These are phyloP conservation scores for Chaetura pelagica DNA, from an alignment of 2,113 vertebrate genomes.

Conservation along the genomic window DNA sequence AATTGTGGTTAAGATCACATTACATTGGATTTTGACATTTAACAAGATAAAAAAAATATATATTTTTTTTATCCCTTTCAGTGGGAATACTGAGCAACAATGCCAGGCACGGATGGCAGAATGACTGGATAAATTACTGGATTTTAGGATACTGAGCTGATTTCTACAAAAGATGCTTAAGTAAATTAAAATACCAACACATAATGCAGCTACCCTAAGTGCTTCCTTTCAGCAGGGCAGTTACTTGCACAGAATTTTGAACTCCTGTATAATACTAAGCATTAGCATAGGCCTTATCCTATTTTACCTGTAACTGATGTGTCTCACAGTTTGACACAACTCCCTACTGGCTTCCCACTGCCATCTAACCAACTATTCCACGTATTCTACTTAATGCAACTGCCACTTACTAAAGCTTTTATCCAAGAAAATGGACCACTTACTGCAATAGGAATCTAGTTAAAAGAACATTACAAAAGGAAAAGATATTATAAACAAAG, in stretches of 20 bases:
- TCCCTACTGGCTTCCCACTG: neutral
- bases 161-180: neutral
- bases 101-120: neutral
- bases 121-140: neutral
- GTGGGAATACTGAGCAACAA: neutral
- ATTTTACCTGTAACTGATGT: neutral
- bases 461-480: neutral
- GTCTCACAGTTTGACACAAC: neutral
- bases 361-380: neutral
- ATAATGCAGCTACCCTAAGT: neutral
- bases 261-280: neutral
- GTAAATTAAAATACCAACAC: slow-evolving; percentile 11
- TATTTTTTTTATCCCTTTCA: neutral
- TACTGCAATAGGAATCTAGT: neutral
- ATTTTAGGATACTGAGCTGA: neutral
- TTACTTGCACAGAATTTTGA: neutral
- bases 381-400: neutral
- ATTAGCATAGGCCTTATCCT: neutral
- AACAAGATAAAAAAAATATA: neutral
- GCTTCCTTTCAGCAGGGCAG: neutral
- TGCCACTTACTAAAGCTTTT: neutral
- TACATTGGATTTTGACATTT: neutral
- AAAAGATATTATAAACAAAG: neutral
- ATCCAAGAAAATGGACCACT: neutral
- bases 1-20: neutral